Evolutionary conservation across 2,888 invertebrate species (phyloP).

Genomic region (Chymomyza procnemis): DNA sequence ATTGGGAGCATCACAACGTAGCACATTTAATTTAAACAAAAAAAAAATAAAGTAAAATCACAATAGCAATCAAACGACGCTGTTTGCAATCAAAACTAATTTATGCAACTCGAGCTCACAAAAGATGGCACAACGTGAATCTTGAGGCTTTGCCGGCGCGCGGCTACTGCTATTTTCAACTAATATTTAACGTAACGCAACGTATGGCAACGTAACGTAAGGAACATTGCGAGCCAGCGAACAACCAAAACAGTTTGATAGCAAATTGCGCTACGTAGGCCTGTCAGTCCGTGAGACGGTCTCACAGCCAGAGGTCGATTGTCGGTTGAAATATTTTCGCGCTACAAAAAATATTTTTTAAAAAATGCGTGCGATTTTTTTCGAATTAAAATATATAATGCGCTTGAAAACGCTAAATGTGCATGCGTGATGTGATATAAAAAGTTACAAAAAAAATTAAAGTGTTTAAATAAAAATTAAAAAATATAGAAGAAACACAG

Average conservation of each 20-base stretch:
- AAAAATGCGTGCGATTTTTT: slow-evolving; percentile 16
- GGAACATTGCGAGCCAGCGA: background rate
- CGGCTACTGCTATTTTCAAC: background rate
- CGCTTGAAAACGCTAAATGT: slow-evolving; percentile 18
- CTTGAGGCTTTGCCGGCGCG: background rate
- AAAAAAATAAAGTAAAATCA: background rate
- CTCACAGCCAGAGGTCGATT: slow-evolving; percentile 54
- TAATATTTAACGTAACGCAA: slow-evolving; percentile 11
- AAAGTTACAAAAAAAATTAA: slow-evolving; percentile 3
- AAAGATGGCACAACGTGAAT: slow-evolving; percentile 17
- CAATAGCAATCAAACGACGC: slow-evolving; percentile 6
- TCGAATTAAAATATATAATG: background rate
- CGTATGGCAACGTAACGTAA: slow-evolving; percentile 18
- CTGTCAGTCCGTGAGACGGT: slow-evolving; percentile 62
- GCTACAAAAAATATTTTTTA: background rate
- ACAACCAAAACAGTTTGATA: background rate
- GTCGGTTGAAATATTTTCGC: slow-evolving; percentile 34
- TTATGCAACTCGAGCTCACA: slow-evolving; percentile 10
- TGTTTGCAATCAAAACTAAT: slow-evolving; percentile 33
- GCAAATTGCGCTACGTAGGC: background rate
- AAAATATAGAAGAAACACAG: slow-evolving; percentile 24
- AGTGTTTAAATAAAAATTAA: slow-evolving; percentile 26
- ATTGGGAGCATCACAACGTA: slow-evolving; percentile 2
- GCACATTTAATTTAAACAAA: background rate
- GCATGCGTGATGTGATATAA: slow-evolving; percentile 37